These are phyloP conservation scores for Balanococcus diminutus DNA, from an alignment of 2,888 invertebrate genomes.

Conservation along the genomic window DNA sequence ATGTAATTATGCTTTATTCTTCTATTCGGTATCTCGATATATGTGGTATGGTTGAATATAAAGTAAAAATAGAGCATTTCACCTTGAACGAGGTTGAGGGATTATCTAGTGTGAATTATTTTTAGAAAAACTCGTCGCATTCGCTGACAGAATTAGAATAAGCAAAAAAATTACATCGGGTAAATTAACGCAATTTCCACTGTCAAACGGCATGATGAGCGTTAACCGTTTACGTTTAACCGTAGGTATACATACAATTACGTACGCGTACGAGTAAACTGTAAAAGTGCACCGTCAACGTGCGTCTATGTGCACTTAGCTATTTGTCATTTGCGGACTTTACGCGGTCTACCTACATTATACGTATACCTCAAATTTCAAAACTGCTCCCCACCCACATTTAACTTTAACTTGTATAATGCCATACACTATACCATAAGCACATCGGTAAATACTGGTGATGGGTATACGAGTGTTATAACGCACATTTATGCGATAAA, in stretches of 20 bases:
- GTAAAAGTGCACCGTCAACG: too few species aligned
- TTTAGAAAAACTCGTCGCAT: conserved; percentile 43
- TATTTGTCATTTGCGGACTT: too few species aligned
- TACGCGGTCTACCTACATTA: background rate
- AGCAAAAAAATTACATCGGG: conserved; percentile 28
- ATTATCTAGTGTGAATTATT: conserved; percentile 15
- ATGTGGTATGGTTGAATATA: too few species aligned
- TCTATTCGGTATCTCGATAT: background rate
- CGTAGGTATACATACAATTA: too few species aligned
- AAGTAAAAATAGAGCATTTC: conserved; percentile 48
- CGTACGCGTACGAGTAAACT: too few species aligned
- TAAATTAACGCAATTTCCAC: conserved; percentile 11
- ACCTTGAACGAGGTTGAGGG: conserved; percentile 46
- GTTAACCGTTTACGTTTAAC: background rate
- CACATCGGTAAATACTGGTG: too few species aligned
- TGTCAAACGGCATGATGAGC: conserved; percentile 1
- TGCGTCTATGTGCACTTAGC: background rate
- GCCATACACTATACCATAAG: too few species aligned
- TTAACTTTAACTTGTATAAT: too few species aligned
- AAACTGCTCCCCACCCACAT: too few species aligned
- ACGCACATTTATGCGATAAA: too few species aligned
- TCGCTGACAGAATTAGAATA: conserved; percentile 39
- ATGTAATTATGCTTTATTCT: background rate
- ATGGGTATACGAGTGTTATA: too few species aligned
- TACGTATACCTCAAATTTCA: background rate